phyloP scores from a whole-genome alignment of 1,140 invertebrate genomes.

The Drosophila rhopaloa region DNA sequence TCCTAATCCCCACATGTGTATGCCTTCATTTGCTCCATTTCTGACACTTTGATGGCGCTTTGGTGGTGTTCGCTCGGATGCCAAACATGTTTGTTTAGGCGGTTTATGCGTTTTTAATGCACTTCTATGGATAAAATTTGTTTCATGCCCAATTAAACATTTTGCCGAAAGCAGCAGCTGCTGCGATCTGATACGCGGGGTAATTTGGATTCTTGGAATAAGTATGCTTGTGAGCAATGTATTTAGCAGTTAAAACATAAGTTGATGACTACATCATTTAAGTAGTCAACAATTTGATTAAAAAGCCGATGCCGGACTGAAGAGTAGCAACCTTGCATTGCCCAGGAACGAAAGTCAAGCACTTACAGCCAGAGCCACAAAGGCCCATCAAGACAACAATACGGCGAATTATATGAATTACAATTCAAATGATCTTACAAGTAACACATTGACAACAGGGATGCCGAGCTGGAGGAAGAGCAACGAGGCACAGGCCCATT shows the following conservation, averaged over 20 bases:
- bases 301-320: conserved; percentile 6
- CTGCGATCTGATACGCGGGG: too few species aligned
- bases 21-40: conserved; percentile 25
- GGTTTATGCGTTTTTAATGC: conserved; percentile 53
- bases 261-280: neutral
- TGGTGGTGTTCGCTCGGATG: conserved; percentile 18
- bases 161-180: conserved; percentile 38
- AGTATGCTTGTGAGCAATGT: conserved; percentile 3
- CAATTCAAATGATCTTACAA: conserved; percentile 70
- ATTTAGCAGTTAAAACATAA: neutral
- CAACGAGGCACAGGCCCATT: conserved; percentile 19
- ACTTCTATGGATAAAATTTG: conserved; percentile 35
- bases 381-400: conserved; percentile 50
- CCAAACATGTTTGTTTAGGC: conserved; percentile 32
- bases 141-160: conserved; percentile 52
- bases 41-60: conserved; percentile 59
- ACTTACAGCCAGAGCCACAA: conserved; percentile 27
- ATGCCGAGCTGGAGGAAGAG: neutral
- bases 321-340: conserved; percentile 28
- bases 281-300: conserved; percentile 10
- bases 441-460: conserved; percentile 27
- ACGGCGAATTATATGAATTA: conserved; percentile 70
- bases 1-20: conserved; percentile 32
- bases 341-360: conserved; percentile 11
- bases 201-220: neutral